A percentile compares a stretch with the other conserved stretches of the same genome.
These are phyloP conservation scores for Pseudocheirus occidentalis DNA, from an alignment of 2,797 vertebrate genomes.

Conservation along the genomic window DNA sequence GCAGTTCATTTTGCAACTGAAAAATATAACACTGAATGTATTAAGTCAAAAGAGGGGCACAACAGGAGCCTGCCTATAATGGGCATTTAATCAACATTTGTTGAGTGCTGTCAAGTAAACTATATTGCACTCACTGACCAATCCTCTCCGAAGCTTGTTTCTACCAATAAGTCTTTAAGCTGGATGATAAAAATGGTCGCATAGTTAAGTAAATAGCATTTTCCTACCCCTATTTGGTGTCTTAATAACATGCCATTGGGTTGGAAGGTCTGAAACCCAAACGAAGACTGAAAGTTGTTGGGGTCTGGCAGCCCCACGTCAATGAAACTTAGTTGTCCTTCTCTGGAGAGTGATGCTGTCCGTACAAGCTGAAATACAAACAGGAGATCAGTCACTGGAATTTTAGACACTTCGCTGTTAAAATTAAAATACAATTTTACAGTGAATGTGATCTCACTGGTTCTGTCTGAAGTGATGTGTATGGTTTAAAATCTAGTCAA, in stretches of 20 bases:
- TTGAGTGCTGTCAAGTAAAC: neutral
- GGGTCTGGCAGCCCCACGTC: conserved; percentile 60
- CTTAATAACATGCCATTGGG: conserved; percentile 80
- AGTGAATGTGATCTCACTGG: neutral
- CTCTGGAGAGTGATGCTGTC: conserved; percentile 83
- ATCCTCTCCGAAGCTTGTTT: conserved; percentile 30
- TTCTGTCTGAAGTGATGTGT: neutral
- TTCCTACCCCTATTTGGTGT: conserved; percentile 81
- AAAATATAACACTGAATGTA: neutral
- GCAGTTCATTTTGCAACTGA: neutral
- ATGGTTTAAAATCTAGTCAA: neutral
- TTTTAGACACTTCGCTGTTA: neutral
- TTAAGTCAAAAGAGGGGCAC: neutral
- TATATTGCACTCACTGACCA: neutral
- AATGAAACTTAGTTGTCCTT: conserved; percentile 82
- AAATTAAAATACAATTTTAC: neutral
- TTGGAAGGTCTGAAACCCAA: conserved; percentile 85
- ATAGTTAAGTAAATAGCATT: neutral
- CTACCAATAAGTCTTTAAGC: conserved; percentile 7
- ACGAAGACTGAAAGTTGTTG: conserved; percentile 84
- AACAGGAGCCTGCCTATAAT: neutral
- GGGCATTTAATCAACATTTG: neutral
- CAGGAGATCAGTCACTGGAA: neutral
- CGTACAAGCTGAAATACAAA: conserved; percentile 83
- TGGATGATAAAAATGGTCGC: neutral